A percentile compares a stretch with the other conserved stretches of the same genome.
phyloP scores from a whole-genome alignment of 2,113 vertebrate genomes.

The Nothobranchius furzeri region DNA sequence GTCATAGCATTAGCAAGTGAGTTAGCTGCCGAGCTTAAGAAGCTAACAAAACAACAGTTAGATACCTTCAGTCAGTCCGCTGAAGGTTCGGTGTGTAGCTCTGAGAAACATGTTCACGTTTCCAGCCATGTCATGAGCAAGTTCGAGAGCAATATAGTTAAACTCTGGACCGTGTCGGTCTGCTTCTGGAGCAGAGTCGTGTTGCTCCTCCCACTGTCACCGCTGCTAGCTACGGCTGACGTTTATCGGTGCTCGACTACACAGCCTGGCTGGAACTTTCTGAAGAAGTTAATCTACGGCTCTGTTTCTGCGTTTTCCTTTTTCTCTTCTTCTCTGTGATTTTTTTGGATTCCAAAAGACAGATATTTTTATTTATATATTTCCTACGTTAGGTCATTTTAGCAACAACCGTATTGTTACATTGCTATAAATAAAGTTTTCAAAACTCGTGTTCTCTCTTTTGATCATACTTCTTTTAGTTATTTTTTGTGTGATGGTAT shows the following conservation, averaged over 20 bases:
- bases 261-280: conserved; percentile 21
- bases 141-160: not conserved
- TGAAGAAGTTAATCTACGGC: too few species aligned
- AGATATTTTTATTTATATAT: too few species aligned
- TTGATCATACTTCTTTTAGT: too few species aligned
- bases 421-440: too few species aligned
- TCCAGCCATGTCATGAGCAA: conserved; percentile 57
- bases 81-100: conserved; percentile 71
- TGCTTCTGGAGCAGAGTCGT: not conserved
- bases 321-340: too few species aligned
- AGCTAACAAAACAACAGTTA: conserved; percentile 12
- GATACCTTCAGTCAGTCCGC: conserved; percentile 79
- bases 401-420: too few species aligned
- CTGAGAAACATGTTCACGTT: conserved; percentile 70
- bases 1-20: conserved; percentile 7
- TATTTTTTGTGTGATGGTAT: too few species aligned
- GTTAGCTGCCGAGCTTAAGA: conserved; percentile 18
- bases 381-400: too few species aligned
- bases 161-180: not conserved
- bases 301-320: too few species aligned
- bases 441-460: too few species aligned
- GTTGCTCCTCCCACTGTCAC: not conserved
- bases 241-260: conserved; percentile 52
- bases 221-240: not conserved
- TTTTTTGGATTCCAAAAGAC: too few species aligned